Evolutionary conservation across 2,113 vertebrate genomes (phyloP).

Genomic region (Grammomys dolichurus): DNA sequence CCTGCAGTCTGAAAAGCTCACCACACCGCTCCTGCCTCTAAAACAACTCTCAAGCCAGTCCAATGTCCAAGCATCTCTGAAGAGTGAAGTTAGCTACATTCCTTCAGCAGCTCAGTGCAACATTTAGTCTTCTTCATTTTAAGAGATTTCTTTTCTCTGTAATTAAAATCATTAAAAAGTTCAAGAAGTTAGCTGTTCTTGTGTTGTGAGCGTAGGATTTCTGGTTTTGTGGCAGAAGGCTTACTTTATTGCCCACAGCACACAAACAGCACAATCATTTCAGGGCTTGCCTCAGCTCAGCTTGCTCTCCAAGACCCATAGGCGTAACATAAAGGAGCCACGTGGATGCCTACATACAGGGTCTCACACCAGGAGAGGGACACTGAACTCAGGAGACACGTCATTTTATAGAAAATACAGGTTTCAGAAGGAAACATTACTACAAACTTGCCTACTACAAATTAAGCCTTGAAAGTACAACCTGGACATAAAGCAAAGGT

Average conservation of each 20-base stretch:
- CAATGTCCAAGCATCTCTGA: background rate
- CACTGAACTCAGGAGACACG: background rate
- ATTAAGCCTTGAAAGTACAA: background rate
- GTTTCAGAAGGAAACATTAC: background rate
- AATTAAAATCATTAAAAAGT: background rate
- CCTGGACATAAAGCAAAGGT: background rate
- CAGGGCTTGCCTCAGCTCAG: background rate
- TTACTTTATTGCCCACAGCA: background rate
- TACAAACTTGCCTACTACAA: background rate
- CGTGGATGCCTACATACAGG: background rate
- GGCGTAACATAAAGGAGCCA: rapidly evolving
- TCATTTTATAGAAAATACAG: background rate
- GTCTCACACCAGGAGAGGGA: background rate
- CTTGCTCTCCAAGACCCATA: background rate
- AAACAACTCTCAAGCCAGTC: too few species aligned
- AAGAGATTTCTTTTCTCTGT: background rate
- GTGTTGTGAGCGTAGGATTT: background rate
- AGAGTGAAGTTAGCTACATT: background rate
- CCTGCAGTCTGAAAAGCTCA: background rate
- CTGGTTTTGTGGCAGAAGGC: background rate
- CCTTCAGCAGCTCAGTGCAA: background rate
- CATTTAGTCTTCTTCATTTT: background rate
- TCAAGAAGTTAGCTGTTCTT: background rate
- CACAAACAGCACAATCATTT: too few species aligned
- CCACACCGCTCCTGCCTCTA: background rate